Evolutionary conservation across 2,888 invertebrate species (phyloP), one percentile per base, ranked within the genome.

Genomic region (Herminia tarsipennalis): DNA sequence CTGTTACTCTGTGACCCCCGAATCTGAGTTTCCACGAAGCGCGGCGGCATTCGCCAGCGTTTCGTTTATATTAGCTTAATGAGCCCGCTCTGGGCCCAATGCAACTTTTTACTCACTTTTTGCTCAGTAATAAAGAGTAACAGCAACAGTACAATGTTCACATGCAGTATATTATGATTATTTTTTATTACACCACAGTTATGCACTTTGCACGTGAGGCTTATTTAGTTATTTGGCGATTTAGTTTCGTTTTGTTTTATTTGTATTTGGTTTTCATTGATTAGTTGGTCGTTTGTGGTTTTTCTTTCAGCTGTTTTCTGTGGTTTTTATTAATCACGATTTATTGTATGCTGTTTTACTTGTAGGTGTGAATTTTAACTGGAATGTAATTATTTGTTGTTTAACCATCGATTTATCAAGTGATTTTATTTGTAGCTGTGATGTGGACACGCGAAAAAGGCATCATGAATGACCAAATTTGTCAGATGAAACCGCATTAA

Each of bases 41-140:
- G 56, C 49, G 62, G 55, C 69, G 74, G 77, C 67, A 71, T 72
- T 74, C 71, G 61, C 49, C 73, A 73, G 70, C 51, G 65, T 70
- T 78, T 73, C 78, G 76, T 84, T 82, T 82, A 81, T 81, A 82
- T 83, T 81, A 81, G 76, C 78, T 77, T 87, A 88, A 88, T 87
- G 88, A 87, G 81, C 63, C 51, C 66, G 63, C 66, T 56, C 53
- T 60, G 47, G 60, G 51, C 44, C 36, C 28, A 54, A 43, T 51
- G 52, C 52, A 50, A 58, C 58, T 70, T 73, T 73, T 73, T 73
- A 57, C 56, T 56, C 36, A 16, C 33, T 49, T 63, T 69, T 64
- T 63, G 51, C 56, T 28, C 59, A 33, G 59, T 57, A 62, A 66
- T 67, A 72, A 64, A 59, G 52, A 61, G 53, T 56, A 48, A 61